Base-by-base conservation (phyloP, 2,797 vertebrate species). In the Ptychadena robeensis region DNA sequence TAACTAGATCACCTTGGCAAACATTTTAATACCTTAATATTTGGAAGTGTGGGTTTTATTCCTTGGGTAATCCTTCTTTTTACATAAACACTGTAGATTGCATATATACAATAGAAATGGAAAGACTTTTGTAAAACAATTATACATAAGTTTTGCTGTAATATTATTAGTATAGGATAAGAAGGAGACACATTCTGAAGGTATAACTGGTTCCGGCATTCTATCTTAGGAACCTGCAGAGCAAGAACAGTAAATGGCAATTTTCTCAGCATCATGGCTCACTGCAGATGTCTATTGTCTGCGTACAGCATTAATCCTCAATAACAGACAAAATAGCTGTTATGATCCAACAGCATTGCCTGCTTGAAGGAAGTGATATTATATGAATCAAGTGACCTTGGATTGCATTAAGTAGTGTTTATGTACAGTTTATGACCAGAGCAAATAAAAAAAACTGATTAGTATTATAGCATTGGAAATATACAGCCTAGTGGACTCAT, bases 221-320 rank as follows among this genome's bases (percentile, higher is more conserved):
- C 44, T 57, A 44, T 79, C 76, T 79, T 69, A 37, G 44, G 44
- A 65, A 68, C 65, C 65, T 59, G 76, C 65, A 57, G 76, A 78
- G 44, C 44, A 53, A 22, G 76, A 79, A 59, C 28, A 69, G 65
- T 79, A 79, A 80, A 70, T 80, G 67, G 15, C 78, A 80, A 80
- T 71, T 70, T 71, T 40, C 53, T 80, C 53, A 80, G 78, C 67
- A 71, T 31, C 78, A 63, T 71, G 78, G 78, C 78, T 80, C 53
- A 80, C 67, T 71, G 67, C 66, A 71, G 67, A 61, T 68, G 66
- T 69, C 76, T 79, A 79, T 59, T 79, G 76, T 79, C 67, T 66
- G 74, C 74, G 44, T 38, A 71, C 67, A 70, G 66, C 67, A 61
- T 38, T 80, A 80, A 80, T 80, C 78, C 57, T 40, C 78, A 63